phyloP scores from a whole-genome alignment of 2,113 vertebrate species.

The Dasypus novemcinctus region DNA sequence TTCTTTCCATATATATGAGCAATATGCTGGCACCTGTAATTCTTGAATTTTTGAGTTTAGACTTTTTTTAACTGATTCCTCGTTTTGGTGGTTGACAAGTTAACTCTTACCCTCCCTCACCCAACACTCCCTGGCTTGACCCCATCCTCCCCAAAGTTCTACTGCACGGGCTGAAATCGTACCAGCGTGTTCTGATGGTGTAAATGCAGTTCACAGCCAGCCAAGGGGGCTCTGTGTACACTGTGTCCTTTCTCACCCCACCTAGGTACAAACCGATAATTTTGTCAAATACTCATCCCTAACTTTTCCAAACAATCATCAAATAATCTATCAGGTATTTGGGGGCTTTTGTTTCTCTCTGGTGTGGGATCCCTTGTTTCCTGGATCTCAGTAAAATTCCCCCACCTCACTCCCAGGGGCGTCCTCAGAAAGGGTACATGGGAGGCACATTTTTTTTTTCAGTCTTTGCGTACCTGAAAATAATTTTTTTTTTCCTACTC shows the following conservation, averaged over 20 bases:
- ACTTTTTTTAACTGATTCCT: not conserved
- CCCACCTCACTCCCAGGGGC: not conserved
- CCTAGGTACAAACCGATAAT: not conserved
- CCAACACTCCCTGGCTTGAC: not conserved
- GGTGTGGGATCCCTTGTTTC: not conserved
- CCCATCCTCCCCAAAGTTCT: not conserved
- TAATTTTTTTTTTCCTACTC: not conserved
- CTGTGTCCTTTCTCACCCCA: not conserved
- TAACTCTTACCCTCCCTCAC: not conserved
- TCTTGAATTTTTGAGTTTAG: not conserved
- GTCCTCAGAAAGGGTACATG: fast-evolving
- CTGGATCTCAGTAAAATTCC: not conserved
- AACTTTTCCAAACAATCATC: not conserved
- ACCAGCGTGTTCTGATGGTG: fast-evolving
- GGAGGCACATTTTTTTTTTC: not conserved
- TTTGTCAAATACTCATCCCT: not conserved
- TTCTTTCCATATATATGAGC: not conserved
- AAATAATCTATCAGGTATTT: fast-evolving
- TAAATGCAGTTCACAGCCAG: not conserved
- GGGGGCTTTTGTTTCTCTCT: not conserved
- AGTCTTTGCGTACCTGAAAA: not conserved
- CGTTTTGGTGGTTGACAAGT: not conserved
- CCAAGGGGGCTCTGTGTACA: not conserved
- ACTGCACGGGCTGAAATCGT: fast-evolving
- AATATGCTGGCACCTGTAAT: not conserved